These are phyloP conservation scores for Pseudanteris insignis DNA, from an alignment of 2,888 invertebrate species.

Conservation along the genomic window DNA sequence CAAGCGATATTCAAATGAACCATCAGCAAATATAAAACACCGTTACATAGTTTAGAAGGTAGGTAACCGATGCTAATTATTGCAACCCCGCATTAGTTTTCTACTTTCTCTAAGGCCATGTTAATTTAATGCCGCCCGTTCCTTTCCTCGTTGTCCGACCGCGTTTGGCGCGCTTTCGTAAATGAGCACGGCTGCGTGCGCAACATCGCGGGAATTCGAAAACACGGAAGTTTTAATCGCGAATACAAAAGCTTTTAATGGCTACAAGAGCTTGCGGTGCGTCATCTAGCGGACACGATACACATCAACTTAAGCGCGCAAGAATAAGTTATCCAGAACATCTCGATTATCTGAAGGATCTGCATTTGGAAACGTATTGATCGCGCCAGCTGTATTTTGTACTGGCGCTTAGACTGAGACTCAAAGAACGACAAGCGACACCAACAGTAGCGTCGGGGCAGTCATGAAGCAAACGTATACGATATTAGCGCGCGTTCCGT, in stretches of 20 bases:
- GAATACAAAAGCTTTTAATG: no score
- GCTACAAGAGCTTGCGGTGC: slow-evolving; percentile 1
- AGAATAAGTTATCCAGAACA: slow-evolving; percentile 47
- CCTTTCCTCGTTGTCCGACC: not conserved
- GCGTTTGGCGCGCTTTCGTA: slow-evolving; percentile 2
- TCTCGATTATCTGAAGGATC: slow-evolving; percentile 61
- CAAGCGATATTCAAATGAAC: not conserved
- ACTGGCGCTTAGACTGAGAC: slow-evolving; percentile 32
- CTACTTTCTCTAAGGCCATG: slow-evolving; percentile 25
- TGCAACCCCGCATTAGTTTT: slow-evolving; percentile 7
- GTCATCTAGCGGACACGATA: no score
- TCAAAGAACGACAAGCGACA: no score
- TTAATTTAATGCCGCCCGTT: slow-evolving; percentile 11
- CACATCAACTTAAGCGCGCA: no score
- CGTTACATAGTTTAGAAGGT: slow-evolving; percentile 5
- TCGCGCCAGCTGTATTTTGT: slow-evolving; percentile 57
- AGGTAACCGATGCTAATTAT: slow-evolving; percentile 13
- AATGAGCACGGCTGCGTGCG: slow-evolving; percentile 12
- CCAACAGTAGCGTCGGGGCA: slow-evolving; percentile 63
- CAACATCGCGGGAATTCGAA: slow-evolving; percentile 13
- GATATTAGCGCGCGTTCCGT: slow-evolving; percentile 41
- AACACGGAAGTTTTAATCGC: slow-evolving; percentile 15
- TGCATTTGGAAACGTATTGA: no score
- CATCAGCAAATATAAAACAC: not conserved
- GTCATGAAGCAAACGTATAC: slow-evolving; percentile 59